phyloP scores from a whole-genome alignment of 2,113 vertebrate genomes.

The Xyrauchen texanus region DNA sequence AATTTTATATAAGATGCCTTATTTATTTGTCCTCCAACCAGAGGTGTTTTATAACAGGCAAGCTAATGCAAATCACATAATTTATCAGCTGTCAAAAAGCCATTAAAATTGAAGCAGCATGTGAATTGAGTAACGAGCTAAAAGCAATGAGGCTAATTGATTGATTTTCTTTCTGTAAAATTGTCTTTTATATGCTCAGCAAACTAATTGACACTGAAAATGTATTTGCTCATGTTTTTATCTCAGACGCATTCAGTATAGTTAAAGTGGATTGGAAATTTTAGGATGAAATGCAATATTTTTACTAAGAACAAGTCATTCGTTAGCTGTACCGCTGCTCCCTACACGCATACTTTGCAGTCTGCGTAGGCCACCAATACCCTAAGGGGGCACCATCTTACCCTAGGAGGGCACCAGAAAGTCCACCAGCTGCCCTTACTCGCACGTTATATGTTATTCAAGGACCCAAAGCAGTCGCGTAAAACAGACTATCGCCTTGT shows the following conservation, averaged over 20 bases:
- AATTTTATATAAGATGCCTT: constrained; percentile 24
- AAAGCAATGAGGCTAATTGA: constrained; percentile 56
- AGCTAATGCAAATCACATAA: constrained; percentile 54
- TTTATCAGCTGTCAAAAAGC: constrained; percentile 60
- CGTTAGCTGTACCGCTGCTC: no score
- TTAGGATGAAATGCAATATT: neutral
- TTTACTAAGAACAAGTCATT: neutral
- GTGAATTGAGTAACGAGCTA: constrained; percentile 54
- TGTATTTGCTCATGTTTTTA: constrained; percentile 40
- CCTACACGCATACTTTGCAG: no score
- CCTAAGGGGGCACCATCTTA: no score
- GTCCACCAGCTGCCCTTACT: no score
- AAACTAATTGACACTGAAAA: constrained; percentile 44
- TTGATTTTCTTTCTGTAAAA: constrained; percentile 53
- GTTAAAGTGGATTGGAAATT: neutral
- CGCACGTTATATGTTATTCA: no score
- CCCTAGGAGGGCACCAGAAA: no score
- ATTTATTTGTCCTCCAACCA: constrained; percentile 3
- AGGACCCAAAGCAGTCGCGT: no score
- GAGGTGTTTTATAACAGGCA: constrained; percentile 43
- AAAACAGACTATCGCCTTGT: no score
- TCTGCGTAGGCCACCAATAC: no score
- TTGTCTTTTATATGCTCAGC: constrained; percentile 44
- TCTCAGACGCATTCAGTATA: neutral
- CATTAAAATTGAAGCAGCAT: constrained; percentile 54